These are phyloP conservation scores for Drosophila nikananu DNA, from an alignment of 1,140 invertebrate species.

Conservation along the genomic window DNA sequence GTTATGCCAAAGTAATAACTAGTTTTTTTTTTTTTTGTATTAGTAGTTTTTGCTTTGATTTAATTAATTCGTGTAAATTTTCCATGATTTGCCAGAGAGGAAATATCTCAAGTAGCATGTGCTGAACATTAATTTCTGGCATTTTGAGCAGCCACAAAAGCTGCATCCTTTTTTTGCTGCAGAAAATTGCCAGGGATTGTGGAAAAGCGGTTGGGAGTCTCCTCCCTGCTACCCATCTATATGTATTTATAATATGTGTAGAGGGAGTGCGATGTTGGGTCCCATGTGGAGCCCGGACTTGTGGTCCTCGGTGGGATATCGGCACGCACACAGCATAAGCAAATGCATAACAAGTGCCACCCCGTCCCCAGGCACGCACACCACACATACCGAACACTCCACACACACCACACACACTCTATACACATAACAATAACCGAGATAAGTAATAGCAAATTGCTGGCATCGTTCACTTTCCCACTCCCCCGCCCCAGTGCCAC, in stretches of 20 bases:
- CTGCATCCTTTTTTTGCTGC: slow-evolving; percentile 25
- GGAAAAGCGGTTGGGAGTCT: slow-evolving; percentile 26
- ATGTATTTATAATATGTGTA: background rate
- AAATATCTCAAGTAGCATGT: background rate
- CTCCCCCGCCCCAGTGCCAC: background rate
- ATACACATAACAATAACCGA: slow-evolving; percentile 63
- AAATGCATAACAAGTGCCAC: slow-evolving; percentile 60
- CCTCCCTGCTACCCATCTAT: background rate
- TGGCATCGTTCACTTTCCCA: slow-evolving; percentile 51
- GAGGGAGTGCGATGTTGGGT: background rate
- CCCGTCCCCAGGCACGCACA: slow-evolving; percentile 11
- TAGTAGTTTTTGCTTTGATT: background rate
- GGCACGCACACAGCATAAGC: slow-evolving; percentile 66
- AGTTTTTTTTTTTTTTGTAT: background rate
- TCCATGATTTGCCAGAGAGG: background rate
- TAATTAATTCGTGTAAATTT: background rate
- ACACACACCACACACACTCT: slow-evolving; percentile 13
- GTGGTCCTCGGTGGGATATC: slow-evolving; percentile 42
- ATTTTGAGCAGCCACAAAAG: slow-evolving; percentile 10
- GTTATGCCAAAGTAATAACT: background rate
- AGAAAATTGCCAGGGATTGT: slow-evolving; percentile 21
- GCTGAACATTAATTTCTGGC: slow-evolving; percentile 7
- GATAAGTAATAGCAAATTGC: slow-evolving; percentile 78
- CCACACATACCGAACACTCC: slow-evolving; percentile 2
- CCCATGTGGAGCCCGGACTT: slow-evolving; percentile 31